A percentile compares a stretch with the other conserved stretches of the same genome.
These are phyloP conservation scores for Onychorhynchus coronatus DNA, from an alignment of 2,113 vertebrate genomes.

Conservation along the genomic window DNA sequence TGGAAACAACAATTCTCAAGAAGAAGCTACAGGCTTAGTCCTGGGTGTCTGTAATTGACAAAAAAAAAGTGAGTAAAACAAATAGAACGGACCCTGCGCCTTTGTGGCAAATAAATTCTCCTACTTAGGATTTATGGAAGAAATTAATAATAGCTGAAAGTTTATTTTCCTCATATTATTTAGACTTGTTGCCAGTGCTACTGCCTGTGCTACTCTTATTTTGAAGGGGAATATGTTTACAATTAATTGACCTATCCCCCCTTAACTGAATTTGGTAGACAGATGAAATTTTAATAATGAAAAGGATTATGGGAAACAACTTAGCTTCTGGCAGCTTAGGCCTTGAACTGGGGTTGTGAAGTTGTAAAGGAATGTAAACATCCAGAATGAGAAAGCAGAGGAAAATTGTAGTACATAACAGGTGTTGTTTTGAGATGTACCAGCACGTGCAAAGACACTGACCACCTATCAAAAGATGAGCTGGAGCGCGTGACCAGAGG, in stretches of 20 bases:
- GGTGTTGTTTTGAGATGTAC: no score
- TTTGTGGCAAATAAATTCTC: background rate
- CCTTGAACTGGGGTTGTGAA: no score
- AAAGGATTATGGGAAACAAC: no score
- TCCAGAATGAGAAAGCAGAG: no score
- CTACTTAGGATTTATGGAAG: background rate
- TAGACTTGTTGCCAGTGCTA: background rate
- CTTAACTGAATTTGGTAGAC: background rate
- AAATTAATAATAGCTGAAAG: background rate
- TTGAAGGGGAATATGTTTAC: background rate
- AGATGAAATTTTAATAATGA: background rate
- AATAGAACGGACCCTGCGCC: background rate
- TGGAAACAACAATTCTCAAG: background rate
- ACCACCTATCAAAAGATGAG: no score
- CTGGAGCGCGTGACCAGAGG: no score
- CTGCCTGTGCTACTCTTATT: background rate
- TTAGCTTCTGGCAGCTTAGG: no score
- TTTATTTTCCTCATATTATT: background rate
- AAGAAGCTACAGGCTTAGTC: background rate
- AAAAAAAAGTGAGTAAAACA: background rate
- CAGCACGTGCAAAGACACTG: no score
- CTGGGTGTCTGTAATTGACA: background rate
- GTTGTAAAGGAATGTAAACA: no score
- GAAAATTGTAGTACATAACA: no score
- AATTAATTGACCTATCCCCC: background rate